Evolutionary conservation across 2,797 vertebrate genomes (phyloP).

Genomic region (Urophycis tenuis): DNA sequence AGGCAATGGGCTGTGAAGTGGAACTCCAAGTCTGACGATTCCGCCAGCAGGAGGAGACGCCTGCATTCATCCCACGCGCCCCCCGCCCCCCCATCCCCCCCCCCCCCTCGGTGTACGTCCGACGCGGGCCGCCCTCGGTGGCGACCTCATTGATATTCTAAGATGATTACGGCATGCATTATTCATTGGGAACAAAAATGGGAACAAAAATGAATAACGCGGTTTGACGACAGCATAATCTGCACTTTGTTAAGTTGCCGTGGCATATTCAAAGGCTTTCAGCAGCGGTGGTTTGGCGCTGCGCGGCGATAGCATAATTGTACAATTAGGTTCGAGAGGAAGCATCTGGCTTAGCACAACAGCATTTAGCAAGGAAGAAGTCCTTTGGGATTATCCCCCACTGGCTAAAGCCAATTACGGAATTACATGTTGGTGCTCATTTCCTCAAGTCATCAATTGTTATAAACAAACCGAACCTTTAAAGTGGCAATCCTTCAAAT

Average conservation of each 20-base stretch:
- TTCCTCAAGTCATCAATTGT: slow-evolving; percentile 13
- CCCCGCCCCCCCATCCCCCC: too few relatives aligned
- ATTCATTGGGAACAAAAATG: too few relatives aligned
- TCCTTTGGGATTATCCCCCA: slow-evolving; percentile 26
- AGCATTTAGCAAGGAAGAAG: slow-evolving; percentile 14
- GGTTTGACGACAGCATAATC: slow-evolving; percentile 36
- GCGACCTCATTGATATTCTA: slow-evolving; percentile 32
- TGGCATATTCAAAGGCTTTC: slow-evolving; percentile 9
- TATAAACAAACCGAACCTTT: background rate
- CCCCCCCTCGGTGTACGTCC: slow-evolving; percentile 21
- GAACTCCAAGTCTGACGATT: slow-evolving; percentile 33
- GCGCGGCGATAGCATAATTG: slow-evolving; percentile 1
- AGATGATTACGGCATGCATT: slow-evolving; percentile 37
- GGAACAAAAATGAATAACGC: slow-evolving; percentile 24
- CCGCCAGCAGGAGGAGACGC: slow-evolving; percentile 19
- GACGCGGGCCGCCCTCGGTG: slow-evolving; percentile 35
- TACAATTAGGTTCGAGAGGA: slow-evolving; percentile 14
- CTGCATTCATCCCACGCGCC: slow-evolving; percentile 13
- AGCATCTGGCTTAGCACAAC: slow-evolving; percentile 28
- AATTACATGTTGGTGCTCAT: slow-evolving; percentile 27
- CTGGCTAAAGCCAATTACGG: slow-evolving; percentile 30
- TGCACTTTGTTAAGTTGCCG: slow-evolving; percentile 24
- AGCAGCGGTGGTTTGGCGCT: too few relatives aligned
- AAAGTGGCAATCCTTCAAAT: background rate
- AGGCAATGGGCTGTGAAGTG: slow-evolving; percentile 35